These are phyloP conservation scores for Microctonus brassicae DNA, from an alignment of 2,888 invertebrate genomes.

Conservation along the genomic window DNA sequence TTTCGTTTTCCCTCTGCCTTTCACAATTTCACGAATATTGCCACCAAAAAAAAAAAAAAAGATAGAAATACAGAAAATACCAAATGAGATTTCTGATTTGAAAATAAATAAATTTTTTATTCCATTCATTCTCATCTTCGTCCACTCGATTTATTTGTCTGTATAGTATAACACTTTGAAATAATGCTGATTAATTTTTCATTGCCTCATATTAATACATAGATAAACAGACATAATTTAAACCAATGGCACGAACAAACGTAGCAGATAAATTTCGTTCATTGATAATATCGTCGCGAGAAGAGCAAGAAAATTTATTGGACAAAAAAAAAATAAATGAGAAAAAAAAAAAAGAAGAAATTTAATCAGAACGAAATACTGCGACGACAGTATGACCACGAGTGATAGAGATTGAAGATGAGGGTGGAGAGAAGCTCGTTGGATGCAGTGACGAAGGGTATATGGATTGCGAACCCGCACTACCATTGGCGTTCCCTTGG, in stretches of 20 bases:
- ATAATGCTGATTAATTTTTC: not conserved
- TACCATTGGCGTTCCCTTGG: not conserved
- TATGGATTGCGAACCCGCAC: slow-evolving; percentile 1
- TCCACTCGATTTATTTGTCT: not conserved
- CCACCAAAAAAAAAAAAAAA: too few species aligned
- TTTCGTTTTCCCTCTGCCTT: not conserved
- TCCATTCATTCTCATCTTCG: not conserved
- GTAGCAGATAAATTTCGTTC: too few species aligned
- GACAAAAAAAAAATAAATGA: not conserved
- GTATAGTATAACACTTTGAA: not conserved
- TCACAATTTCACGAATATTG: not conserved
- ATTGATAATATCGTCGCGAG: not conserved
- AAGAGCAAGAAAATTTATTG: not conserved
- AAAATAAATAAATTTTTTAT: not conserved
- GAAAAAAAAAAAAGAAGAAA: slow-evolving; percentile 4
- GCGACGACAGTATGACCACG: not conserved
- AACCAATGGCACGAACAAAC: too few species aligned
- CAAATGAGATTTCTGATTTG: not conserved
- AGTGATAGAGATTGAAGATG: slow-evolving; percentile 21
- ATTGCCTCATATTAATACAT: not conserved
- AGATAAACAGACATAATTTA: too few species aligned
- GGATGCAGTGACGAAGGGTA: slow-evolving; percentile 15
- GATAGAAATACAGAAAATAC: too few species aligned
- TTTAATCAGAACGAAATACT: slow-evolving; percentile 24
- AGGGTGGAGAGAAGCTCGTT: not conserved